These are phyloP conservation scores for Andrena bucephala DNA, from an alignment of 2,888 invertebrate species.

Conservation along the genomic window DNA sequence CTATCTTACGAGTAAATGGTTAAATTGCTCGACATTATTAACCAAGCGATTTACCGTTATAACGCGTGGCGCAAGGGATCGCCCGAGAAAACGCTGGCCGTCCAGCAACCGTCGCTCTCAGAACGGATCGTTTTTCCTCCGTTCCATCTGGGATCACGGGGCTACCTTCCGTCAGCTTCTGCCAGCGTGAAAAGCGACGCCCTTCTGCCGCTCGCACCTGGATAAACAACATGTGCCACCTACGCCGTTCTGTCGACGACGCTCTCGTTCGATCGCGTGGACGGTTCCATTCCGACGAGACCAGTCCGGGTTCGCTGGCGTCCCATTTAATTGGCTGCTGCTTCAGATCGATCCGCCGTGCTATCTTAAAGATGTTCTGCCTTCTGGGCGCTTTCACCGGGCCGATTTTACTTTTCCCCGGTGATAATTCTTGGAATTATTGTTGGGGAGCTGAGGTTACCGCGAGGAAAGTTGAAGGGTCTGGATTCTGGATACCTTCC, in stretches of 20 bases:
- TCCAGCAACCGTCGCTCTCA: background rate
- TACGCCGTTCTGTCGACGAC: conserved; percentile 9
- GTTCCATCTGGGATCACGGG: conserved; percentile 3
- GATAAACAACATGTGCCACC: conserved; percentile 19
- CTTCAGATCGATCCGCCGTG: conserved; percentile 27
- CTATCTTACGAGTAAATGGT: conserved; percentile 65
- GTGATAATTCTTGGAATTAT: background rate
- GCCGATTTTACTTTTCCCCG: conserved; percentile 11
- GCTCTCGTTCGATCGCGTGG: background rate
- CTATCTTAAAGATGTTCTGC: conserved; percentile 8
- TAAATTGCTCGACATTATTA: conserved; percentile 76
- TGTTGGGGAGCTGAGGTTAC: too few species aligned
- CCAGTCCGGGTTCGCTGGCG: conserved; percentile 21
- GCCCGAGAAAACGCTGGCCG: conserved; percentile 29
- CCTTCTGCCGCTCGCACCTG: background rate
- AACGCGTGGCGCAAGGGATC: conserved; percentile 45
- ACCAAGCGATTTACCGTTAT: conserved; percentile 70
- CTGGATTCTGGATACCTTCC: too few species aligned
- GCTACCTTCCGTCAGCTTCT: too few species aligned
- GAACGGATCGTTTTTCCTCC: conserved; percentile 17
- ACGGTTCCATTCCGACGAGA: conserved; percentile 7
- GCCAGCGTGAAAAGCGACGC: conserved; percentile 29
- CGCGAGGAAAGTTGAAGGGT: too few species aligned
- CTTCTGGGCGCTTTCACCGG: conserved; percentile 17
- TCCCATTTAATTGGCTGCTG: conserved; percentile 39